Conservation (phyloP, 2,888 invertebrate species). For the Blastobasis lacticolella region DNA sequence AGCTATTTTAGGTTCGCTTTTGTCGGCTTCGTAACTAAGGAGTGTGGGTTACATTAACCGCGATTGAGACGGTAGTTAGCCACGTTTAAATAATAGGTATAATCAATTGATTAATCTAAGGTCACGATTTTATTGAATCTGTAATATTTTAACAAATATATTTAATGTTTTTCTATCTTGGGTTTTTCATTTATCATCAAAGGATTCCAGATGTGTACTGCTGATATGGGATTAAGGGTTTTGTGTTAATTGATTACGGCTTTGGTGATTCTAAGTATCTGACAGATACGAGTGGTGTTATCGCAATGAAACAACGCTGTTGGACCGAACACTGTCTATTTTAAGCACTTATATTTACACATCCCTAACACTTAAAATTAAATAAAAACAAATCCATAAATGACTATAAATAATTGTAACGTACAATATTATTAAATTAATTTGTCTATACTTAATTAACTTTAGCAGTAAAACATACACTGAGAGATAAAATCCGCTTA, state of each 20-base stretch:
- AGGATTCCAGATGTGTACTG: neutral
- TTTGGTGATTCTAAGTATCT: neutral
- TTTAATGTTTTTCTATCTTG: conserved; percentile 60
- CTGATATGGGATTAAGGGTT: too few relatives aligned
- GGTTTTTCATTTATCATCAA: conserved; percentile 9
- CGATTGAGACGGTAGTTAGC: conserved; percentile 17
- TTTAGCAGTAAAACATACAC: conserved; percentile 13
- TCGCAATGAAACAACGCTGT: conserved; percentile 9
- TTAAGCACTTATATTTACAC: conserved; percentile 39
- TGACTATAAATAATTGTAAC: conserved; percentile 1
- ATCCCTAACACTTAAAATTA: conserved; percentile 31
- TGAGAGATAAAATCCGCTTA: conserved; percentile 27
- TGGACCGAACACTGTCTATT: conserved; percentile 34
- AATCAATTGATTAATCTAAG: conserved; percentile 29
- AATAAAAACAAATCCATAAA: conserved; percentile 2
- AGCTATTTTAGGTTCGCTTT: conserved; percentile 15
- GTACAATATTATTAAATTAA: conserved; percentile 15
- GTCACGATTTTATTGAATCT: conserved; percentile 67
- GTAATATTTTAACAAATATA: conserved; percentile 73
- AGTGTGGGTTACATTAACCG: conserved; percentile 26
- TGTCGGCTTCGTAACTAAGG: conserved; percentile 22
- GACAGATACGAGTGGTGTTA: neutral
- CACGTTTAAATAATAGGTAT: neutral
- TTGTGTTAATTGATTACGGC: too few relatives aligned
- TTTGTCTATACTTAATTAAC: conserved; percentile 21